Conservation (phyloP, 2,888 invertebrate genomes). For the Proisotoma minuta region DNA sequence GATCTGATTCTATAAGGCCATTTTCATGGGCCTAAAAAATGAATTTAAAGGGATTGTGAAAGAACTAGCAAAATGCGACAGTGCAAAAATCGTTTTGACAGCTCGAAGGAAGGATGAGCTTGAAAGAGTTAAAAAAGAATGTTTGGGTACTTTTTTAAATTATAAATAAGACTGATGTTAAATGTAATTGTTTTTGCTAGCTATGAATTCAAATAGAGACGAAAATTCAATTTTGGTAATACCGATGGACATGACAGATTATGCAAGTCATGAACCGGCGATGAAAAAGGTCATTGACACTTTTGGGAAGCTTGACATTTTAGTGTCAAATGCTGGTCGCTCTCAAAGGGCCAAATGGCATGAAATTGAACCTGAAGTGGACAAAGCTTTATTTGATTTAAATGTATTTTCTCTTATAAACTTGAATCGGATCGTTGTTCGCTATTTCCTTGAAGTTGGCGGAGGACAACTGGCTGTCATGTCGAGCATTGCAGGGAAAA, state of each 20-base stretch:
- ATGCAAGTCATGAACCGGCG: constrained; percentile 59
- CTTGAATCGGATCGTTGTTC: constrained; percentile 64
- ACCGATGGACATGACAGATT: constrained; percentile 63
- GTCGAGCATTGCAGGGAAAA: constrained; percentile 68
- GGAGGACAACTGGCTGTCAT: constrained; percentile 69
- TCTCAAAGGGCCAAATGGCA: constrained; percentile 72
- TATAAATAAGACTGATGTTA: constrained; percentile 30
- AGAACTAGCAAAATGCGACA: constrained; percentile 58
- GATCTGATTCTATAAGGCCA: no score
- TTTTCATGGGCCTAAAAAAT: no score
- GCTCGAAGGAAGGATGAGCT: constrained; percentile 63
- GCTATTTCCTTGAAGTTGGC: constrained; percentile 58
- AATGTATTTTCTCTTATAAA: constrained; percentile 71
- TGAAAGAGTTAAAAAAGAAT: constrained; percentile 62
- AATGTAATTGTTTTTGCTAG: constrained; percentile 8
- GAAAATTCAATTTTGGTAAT: constrained; percentile 64
- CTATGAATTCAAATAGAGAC: constrained; percentile 50
- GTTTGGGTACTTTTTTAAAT: constrained; percentile 49
- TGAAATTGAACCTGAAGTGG: constrained; percentile 65
- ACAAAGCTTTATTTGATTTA: constrained; percentile 68
- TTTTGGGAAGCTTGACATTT: constrained; percentile 67
- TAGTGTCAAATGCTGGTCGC: constrained; percentile 76
- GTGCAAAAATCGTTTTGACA: constrained; percentile 64
- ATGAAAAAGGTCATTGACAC: constrained; percentile 62
- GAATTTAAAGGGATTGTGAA: constrained; percentile 63